These are phyloP conservation scores for Mus caroli DNA, from an alignment of 2,797 vertebrate genomes.

Conservation along the genomic window DNA sequence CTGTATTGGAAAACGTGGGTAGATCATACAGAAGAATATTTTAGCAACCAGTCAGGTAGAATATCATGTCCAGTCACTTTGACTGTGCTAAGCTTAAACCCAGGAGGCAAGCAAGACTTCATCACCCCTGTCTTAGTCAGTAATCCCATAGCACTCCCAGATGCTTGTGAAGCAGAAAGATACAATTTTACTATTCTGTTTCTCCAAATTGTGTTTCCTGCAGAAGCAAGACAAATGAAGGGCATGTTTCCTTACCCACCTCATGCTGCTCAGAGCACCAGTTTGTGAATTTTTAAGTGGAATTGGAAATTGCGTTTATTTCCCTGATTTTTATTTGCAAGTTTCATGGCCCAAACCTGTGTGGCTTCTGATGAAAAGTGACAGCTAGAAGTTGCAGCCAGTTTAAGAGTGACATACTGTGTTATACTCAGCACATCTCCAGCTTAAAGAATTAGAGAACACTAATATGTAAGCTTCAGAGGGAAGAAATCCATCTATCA, in stretches of 20 bases:
- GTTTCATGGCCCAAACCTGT: constrained; percentile 60
- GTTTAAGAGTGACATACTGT: constrained; percentile 75
- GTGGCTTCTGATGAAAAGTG: constrained; percentile 80
- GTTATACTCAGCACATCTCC: constrained; percentile 62
- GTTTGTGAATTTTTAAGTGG: constrained; percentile 66
- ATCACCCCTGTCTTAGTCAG: constrained; percentile 57
- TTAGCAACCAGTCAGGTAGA: constrained; percentile 38
- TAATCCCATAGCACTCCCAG: constrained; percentile 31
- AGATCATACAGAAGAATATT: background rate
- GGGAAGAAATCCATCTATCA: constrained; percentile 3
- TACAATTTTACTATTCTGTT: constrained; percentile 41
- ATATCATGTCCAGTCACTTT: background rate
- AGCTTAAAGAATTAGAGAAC: constrained; percentile 65
- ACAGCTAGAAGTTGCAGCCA: constrained; percentile 71
- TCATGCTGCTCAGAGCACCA: constrained; percentile 70
- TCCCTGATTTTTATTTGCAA: constrained; percentile 75
- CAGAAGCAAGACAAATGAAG: constrained; percentile 71
- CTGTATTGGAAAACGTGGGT: background rate
- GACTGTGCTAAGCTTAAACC: background rate
- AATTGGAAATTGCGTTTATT: constrained; percentile 84
- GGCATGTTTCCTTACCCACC: constrained; percentile 59
- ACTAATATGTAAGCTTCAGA: constrained; percentile 67
- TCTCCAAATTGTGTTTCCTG: constrained; percentile 65
- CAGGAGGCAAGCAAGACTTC: background rate
- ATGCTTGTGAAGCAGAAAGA: constrained; percentile 19